Conservation (phyloP, 2,113 vertebrate genomes). For the Macquaria australasica region DNA sequence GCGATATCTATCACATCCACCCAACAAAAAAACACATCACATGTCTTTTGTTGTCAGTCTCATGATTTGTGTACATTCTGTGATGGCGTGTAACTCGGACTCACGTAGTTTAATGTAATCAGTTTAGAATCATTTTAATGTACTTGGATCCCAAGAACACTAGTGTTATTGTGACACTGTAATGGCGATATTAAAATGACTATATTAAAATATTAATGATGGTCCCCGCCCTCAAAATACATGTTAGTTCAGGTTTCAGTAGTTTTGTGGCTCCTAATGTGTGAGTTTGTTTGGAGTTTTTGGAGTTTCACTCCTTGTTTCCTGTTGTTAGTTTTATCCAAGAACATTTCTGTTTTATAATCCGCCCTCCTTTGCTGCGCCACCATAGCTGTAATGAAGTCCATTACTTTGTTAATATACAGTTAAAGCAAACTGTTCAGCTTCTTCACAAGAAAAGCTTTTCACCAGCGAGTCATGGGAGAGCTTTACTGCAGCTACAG, state of each 20-base stretch:
- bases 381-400: not conserved
- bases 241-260: not conserved
- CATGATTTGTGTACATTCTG: not conserved
- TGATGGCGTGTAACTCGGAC: not conserved
- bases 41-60: not conserved
- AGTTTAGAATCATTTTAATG: not conserved
- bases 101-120: not conserved
- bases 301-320: not conserved
- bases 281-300: not conserved
- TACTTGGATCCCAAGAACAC: not conserved
- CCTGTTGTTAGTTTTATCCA: not conserved
- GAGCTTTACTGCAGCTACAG: not conserved
- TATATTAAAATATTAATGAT: not conserved
- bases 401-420: not conserved
- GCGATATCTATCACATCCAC: conserved; percentile 1
- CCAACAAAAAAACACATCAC: not conserved
- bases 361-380: not conserved
- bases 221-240: not conserved
- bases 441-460: conserved; percentile 3
- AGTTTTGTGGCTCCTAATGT: not conserved
- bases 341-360: not conserved
- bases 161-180: not conserved
- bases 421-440: conserved; percentile 6
- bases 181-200: not conserved
- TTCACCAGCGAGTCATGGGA: not conserved